phyloP scores from a whole-genome alignment of 2,797 vertebrate genomes.

The Tinamus major region DNA sequence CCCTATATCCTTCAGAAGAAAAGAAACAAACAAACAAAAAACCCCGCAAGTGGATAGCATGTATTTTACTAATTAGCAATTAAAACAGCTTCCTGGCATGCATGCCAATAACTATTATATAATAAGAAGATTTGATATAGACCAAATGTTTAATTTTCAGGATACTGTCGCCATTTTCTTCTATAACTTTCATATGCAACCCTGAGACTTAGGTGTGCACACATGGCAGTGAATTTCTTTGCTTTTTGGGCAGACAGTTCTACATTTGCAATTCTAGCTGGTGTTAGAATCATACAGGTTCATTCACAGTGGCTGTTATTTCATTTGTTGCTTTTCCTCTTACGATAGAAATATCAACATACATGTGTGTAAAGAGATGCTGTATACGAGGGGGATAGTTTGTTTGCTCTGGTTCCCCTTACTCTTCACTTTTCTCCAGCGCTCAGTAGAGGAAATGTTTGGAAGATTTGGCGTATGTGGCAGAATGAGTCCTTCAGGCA shows the following conservation, averaged over 20 bases:
- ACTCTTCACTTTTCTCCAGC: rapidly evolving
- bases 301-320: not conserved
- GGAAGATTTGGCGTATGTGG: not conserved
- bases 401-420: not conserved
- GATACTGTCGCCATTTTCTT: not conserved
- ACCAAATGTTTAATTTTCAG: not conserved
- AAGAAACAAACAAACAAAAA: not conserved
- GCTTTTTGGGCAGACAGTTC: not conserved
- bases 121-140: not conserved
- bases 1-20: not conserved
- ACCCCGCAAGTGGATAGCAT: not conserved
- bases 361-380: not conserved
- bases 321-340: too few relatives aligned
- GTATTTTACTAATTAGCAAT: not conserved
- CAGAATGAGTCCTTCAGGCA: not conserved
- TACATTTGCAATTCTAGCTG: not conserved
- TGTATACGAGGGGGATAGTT: not conserved
- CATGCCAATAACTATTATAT: not conserved
- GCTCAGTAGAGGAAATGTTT: not conserved
- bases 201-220: not conserved
- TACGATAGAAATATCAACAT: not conserved
- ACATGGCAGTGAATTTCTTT: slow-evolving; percentile 10
- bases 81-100: not conserved
- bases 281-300: not conserved
- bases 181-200: not conserved